These are phyloP conservation scores for Stenurella melanura DNA, from an alignment of 2,888 invertebrate species.

Conservation along the genomic window DNA sequence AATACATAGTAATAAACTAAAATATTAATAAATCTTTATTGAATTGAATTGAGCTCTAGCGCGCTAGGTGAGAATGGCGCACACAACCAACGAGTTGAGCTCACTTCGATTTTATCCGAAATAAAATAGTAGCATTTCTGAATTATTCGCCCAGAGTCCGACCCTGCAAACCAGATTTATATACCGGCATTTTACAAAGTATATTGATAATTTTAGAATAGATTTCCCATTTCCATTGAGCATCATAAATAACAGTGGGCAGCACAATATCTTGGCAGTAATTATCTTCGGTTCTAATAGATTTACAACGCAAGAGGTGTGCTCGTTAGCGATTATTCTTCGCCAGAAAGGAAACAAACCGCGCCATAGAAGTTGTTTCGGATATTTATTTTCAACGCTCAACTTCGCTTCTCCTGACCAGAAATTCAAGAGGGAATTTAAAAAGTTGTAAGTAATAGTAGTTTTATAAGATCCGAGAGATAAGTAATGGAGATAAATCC, in stretches of 20 bases:
- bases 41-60: no score
- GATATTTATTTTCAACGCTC: constrained; percentile 23
- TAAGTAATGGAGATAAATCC: not conserved
- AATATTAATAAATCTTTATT: no score
- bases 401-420: not conserved
- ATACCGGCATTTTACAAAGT: constrained; percentile 3
- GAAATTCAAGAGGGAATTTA: not conserved
- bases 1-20: no score
- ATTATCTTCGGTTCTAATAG: constrained; percentile 36
- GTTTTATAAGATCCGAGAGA: not conserved
- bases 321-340: constrained; percentile 27
- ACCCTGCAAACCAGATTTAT: not conserved
- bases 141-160: not conserved
- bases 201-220: constrained; percentile 31
- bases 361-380: constrained; percentile 23
- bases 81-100: no score
- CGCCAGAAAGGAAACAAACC: constrained; percentile 11
- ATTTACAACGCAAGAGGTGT: constrained; percentile 32
- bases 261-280: constrained; percentile 27
- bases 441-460: not conserved
- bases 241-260: constrained; percentile 23
- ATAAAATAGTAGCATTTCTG: no score
- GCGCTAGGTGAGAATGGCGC: no score
- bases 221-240: constrained; percentile 24
- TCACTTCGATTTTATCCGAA: no score